Evolutionary conservation across 2,113 vertebrate genomes (phyloP).

Genomic region (Campylomormyrus numenius): DNA sequence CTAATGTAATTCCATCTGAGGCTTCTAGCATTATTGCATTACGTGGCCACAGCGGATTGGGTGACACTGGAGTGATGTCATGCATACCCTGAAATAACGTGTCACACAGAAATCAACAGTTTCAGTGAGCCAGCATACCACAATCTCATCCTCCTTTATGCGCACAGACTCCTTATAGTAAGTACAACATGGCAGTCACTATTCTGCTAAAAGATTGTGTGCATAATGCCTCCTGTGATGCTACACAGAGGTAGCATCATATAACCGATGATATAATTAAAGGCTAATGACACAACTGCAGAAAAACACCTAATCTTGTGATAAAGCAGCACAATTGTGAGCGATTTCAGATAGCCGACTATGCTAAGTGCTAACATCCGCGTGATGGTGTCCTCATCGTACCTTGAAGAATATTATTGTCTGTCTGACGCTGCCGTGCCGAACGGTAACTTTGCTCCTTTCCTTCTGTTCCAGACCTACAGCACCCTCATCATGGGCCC

Average conservation of each 20-base stretch:
- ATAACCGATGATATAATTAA: background rate
- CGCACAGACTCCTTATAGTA: background rate
- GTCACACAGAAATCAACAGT: background rate
- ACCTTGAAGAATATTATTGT: background rate
- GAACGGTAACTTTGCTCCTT: background rate
- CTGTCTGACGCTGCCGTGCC: background rate
- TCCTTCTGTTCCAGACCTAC: constrained; percentile 54
- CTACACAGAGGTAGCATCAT: background rate
- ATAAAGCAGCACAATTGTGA: background rate
- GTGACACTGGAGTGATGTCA: background rate
- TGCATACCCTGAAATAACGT: background rate
- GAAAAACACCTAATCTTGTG: background rate
- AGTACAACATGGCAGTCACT: background rate
- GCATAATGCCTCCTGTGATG: background rate
- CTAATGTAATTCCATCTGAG: background rate
- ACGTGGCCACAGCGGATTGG: background rate
- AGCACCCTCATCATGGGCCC: constrained; percentile 68
- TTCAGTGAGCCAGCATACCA: background rate
- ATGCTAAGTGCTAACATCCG: background rate
- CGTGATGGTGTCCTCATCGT: background rate
- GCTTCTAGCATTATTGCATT: background rate
- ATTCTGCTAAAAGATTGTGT: background rate
- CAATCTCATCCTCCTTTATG: background rate
- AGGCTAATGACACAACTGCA: background rate
- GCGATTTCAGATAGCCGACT: background rate